Conservation (phyloP, 2,797 vertebrate genomes). For the Benthosema pterotum region DNA sequence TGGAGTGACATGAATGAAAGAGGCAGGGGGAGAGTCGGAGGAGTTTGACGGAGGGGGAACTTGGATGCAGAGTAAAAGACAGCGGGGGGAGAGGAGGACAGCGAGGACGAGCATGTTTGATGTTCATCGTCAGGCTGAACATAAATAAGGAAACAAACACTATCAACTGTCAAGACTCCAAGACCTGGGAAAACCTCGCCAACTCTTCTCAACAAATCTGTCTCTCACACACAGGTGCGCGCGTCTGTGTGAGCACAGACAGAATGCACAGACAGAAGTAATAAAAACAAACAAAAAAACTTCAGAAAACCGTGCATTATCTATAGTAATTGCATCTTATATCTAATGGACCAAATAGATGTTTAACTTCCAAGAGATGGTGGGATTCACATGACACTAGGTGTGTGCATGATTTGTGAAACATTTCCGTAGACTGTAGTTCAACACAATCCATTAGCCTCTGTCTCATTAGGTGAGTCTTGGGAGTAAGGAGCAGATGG, state of each 20-base stretch:
- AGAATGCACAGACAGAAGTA: neutral
- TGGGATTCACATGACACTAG: neutral
- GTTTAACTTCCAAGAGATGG: neutral
- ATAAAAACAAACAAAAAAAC: slow-evolving; percentile 7
- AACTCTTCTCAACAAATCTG: neutral
- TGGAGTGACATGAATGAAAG: neutral
- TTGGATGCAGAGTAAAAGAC: neutral
- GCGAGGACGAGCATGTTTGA: neutral
- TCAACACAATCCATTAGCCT: slow-evolving; percentile 8
- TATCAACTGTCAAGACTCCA: slow-evolving; percentile 18
- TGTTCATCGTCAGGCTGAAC: slow-evolving; percentile 12
- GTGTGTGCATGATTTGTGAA: neutral
- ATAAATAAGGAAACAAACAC: slow-evolving; percentile 23
- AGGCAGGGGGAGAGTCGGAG: neutral
- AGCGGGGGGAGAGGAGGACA: slow-evolving; percentile 4
- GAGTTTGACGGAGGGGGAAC: neutral
- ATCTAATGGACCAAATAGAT: slow-evolving; percentile 16
- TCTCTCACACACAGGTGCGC: slow-evolving; percentile 6
- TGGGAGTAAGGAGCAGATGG: neutral
- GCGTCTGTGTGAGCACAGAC: slow-evolving; percentile 2
- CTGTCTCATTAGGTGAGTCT: slow-evolving; percentile 23
- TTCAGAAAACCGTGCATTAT: neutral
- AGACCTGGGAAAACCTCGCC: slow-evolving; percentile 6
- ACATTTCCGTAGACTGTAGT: slow-evolving; percentile 1
- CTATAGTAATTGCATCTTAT: too few species aligned